Base-by-base conservation (phyloP, 1,140 invertebrate species). In the Forficula auricularia region DNA sequence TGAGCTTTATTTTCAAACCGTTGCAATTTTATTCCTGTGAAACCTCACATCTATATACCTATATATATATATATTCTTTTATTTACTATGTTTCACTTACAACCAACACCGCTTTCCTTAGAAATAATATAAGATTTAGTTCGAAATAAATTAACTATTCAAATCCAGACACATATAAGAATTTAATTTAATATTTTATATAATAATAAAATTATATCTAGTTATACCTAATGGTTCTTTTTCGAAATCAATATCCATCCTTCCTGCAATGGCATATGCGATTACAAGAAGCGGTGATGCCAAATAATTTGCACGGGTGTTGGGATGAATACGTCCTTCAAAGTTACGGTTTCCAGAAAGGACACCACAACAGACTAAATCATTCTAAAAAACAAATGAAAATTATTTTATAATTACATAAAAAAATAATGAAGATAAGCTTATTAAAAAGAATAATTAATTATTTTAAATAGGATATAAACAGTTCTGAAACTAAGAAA, bases 291-390 rank as follows among this genome's bases (percentile, higher is more conserved):
- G 72, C 0, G 94, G 94, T 9, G 88, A 94, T 0, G 94, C 92
- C 38, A 98, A 67, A 56, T 97, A 98, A 64, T 98, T 98, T 14
- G 94, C 92, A 22, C 91, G 63, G 0, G 92, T 95, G 55, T 89
- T 79, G 0, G 94, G 91, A 64, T 98, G 92, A 55, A 98, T 91
- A 42, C 94, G 71, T 12, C 94, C 94, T 63, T 98, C 94, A 62
- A 98, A 98, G 61, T 98, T 98, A 1, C 94, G 66, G 59, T 98
- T 98, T 1, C 94, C 94, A 0, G 91, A 96, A 0, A 98, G 63
- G 1, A 98, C 88, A 15, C 91, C 90, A 55, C 82, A 87, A 52
- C 88, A 92, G 1, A 98, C 85, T 6, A 98, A 64, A 56, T 91
- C 86, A 57, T 88, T 86, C 72, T 79, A 40, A 14, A 38, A 38